phyloP scores from a whole-genome alignment of 2,113 vertebrate species.

The Eleginops maclovinus region DNA sequence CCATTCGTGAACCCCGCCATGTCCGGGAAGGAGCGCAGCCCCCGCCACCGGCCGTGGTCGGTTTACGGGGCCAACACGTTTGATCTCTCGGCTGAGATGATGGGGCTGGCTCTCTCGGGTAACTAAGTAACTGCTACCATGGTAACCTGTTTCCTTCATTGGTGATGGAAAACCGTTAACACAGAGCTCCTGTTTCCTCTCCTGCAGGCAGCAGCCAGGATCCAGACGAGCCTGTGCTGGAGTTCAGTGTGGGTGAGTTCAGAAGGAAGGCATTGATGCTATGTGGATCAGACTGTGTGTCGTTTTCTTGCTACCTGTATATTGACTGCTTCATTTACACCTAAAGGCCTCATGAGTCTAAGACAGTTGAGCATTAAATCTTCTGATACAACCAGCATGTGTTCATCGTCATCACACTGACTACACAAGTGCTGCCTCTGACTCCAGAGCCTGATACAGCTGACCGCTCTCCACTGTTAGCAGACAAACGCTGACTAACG shows the following conservation, averaged over 20 bases:
- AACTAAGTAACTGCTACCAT: conserved; percentile 66
- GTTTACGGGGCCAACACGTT: conserved; percentile 94
- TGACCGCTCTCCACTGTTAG: neutral
- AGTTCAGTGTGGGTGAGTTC: conserved; percentile 96
- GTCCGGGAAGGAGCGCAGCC: conserved; percentile 94
- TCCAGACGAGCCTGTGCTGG: conserved; percentile 97
- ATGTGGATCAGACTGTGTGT: neutral
- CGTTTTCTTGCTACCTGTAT: neutral
- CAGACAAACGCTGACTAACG: neutral
- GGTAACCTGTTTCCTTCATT: conserved; percentile 38
- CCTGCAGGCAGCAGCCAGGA: conserved; percentile 94
- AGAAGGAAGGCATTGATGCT: neutral
- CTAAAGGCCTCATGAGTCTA: neutral
- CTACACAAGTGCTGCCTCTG: neutral
- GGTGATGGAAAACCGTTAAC: conserved; percentile 20
- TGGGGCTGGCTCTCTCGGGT: conserved; percentile 94
- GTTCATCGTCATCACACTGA: neutral
- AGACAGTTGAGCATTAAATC: neutral
- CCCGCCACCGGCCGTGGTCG: conserved; percentile 92
- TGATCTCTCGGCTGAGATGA: conserved; percentile 94
- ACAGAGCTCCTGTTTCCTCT: conserved; percentile 24
- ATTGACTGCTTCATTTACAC: neutral
- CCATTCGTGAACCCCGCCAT: conserved; percentile 85
- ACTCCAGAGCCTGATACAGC: neutral
- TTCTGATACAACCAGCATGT: neutral